Base-by-base conservation (phyloP, 92 coral and sea anemone species). In the Umimayanthus chanpuru region DNA sequence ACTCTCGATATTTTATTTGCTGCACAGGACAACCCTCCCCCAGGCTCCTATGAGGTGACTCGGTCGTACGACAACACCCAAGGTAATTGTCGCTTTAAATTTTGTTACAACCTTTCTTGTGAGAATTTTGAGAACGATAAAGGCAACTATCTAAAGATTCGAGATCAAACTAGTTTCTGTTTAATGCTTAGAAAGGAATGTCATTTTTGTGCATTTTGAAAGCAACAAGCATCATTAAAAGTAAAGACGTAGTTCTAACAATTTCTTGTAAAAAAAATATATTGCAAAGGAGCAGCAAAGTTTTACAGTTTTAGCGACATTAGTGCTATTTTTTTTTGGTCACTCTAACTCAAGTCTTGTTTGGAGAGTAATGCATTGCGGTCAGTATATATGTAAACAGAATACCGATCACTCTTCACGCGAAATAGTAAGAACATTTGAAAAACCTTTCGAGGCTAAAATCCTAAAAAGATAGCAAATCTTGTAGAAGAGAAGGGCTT, bases 1-100 rank as follows among this genome's bases (percentile, higher is more conserved):
- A 58, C 36, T 20, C 25, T 71, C 26, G 0, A 9, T 15, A 18
- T 67, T 50, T 72, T 65, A 1, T 72, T 87, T 75, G 29, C 9
- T 68, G 26, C n/a, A 9, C 80, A 97, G 99, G 99, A 97, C 64
- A 91, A 91, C 41, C 99, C 99, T 21, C 99, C 99, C 20, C 99
- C 99, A 65, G 99, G 99, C 8, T 94, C 98, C 11, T 97, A 97
- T 58, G 99, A 97, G 79, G 97, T 97, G 53, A 49, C 94, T 36
- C 92, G 91, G 58, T 97, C 99, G 0, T 92, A 90, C 74, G 99
- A 97, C 85, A 67, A 91, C 26, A 97, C 99, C 2, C 99, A 97
- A 93, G 99, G 99, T 94, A 76, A 15, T 21, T 44, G 39, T 32
- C 36, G 36, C 36, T 32, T 32, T 32, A 32, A 12, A 14, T 21